phyloP scores from a whole-genome alignment of 92 coral and sea anemone genomes.

The Phymanthus crucifer region DNA sequence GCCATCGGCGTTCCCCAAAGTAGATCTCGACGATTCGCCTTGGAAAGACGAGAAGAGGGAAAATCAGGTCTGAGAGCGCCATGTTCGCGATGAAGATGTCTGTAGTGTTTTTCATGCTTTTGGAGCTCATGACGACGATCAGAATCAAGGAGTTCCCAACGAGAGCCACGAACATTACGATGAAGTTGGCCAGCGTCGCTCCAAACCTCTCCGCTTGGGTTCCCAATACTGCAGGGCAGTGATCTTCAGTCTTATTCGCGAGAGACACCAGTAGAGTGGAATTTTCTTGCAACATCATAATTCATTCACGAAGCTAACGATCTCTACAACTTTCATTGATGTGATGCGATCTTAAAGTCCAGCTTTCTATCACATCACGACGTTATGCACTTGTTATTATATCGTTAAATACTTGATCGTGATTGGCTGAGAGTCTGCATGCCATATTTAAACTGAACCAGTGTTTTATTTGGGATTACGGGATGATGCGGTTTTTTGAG shows the following conservation, averaged over 20 bases:
- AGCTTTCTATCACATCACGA: not conserved
- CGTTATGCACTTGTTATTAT: conserved; percentile 1
- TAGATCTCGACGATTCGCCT: conserved; percentile 3
- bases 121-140: conserved; percentile 1
- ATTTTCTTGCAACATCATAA: not conserved
- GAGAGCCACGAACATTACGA: conserved; percentile 7
- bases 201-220: not conserved
- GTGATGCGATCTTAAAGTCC: too few relatives aligned
- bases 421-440: not conserved
- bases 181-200: not conserved
- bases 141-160: conserved; percentile 20
- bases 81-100: conserved; percentile 26
- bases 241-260: not conserved
- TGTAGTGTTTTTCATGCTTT: conserved; percentile 25
- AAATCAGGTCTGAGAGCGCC: conserved; percentile 13
- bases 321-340: too few relatives aligned
- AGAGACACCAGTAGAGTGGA: not conserved
- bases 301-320: not conserved
- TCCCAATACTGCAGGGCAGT: not conserved
- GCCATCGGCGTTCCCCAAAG: not conserved
- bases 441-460: not conserved
- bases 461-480: not conserved
- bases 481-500: not conserved
- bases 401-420: not conserved
- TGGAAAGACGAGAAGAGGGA: conserved; percentile 17